Base-by-base conservation (phyloP, 2,113 vertebrate species). In the Eulacestoma nigropectus region DNA sequence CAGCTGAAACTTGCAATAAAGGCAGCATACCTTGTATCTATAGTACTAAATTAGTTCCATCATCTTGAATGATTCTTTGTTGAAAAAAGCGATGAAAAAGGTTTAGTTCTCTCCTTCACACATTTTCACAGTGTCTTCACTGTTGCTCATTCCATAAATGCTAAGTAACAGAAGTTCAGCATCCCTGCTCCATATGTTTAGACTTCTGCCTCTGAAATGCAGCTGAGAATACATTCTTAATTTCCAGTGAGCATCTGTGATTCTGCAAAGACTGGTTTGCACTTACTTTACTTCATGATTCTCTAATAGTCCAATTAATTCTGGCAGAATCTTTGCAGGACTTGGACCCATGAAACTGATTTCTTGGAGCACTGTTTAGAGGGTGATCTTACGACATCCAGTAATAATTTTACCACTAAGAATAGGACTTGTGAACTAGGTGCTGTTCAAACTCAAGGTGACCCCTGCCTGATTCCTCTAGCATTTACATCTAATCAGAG, bases 401-500 rank as follows among this genome's bases (percentile, higher is more conserved):
- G 25, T 56, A 94, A 88, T 87, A 89, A 90, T 37, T 87, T 62
- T 63, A 62, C 23, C 52, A 55, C 84, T 83, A 83, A 93, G 72
- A 94, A 92, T 86, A 94, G 68, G 72, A 72, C 44, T 94, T 85
- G 72, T 90, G 92, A 81, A 80, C 87, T 88, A 89, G 90, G 76
- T 77, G 68, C 47, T 55, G 26, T 33, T 83, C 37, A 90, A 91
- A 90, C 32, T 88, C 95, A 96, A 94, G 88, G 93, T 96, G 87
- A 94, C 88, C 79, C 56, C 33, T 47, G 55, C 19, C 44, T 92
- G 46, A 88, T 81, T 85, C 41, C 55, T 57, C 55, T 57, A 79
- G 80, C 77, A 68, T 86, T 93, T 95, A 92, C 75, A 89, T 90
- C 69, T 93, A 89, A 93, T 92, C 80, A 94, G 80, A 75, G 88